Conservation (phyloP, 1,140 invertebrate species). For the Chironomus striatipennis region DNA sequence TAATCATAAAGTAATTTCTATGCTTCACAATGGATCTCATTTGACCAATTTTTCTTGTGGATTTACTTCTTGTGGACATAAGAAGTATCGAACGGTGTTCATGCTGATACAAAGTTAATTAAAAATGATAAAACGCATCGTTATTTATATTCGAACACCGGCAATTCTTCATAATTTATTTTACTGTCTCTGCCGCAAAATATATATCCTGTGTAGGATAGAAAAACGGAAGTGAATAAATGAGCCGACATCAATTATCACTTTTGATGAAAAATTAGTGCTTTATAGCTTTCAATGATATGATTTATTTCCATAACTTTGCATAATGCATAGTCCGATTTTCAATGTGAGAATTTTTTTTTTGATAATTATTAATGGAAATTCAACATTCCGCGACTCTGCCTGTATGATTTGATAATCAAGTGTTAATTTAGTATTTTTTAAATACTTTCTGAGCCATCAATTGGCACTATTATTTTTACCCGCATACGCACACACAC, state of each 20-base stretch:
- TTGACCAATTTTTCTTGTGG: too few species aligned
- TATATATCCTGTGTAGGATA: background rate
- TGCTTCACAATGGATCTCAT: background rate
- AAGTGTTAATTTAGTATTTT: background rate
- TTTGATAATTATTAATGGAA: too few species aligned
- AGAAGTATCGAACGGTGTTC: too few species aligned
- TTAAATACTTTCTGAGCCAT: background rate
- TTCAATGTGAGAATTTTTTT: background rate
- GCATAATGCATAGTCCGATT: background rate
- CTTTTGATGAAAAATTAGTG: constrained; percentile 21
- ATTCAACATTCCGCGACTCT: background rate
- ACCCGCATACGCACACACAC: too few species aligned
- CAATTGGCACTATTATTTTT: too few species aligned
- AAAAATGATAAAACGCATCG: constrained; percentile 22
- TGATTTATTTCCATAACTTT: constrained; percentile 11
- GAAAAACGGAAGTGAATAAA: background rate
- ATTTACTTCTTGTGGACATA: background rate
- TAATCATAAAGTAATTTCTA: background rate
- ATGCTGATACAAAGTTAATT: constrained; percentile 18
- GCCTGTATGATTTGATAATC: background rate
- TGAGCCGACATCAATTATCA: constrained; percentile 17
- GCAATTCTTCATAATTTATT: background rate
- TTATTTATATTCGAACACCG: background rate
- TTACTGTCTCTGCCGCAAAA: background rate
- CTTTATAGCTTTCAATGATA: background rate